A percentile compares a stretch with the other conserved stretches of the same genome.
These are phyloP conservation scores for Caenorhabditis sp. DNA, from an alignment of 2,888 invertebrate genomes.

Conservation along the genomic window DNA sequence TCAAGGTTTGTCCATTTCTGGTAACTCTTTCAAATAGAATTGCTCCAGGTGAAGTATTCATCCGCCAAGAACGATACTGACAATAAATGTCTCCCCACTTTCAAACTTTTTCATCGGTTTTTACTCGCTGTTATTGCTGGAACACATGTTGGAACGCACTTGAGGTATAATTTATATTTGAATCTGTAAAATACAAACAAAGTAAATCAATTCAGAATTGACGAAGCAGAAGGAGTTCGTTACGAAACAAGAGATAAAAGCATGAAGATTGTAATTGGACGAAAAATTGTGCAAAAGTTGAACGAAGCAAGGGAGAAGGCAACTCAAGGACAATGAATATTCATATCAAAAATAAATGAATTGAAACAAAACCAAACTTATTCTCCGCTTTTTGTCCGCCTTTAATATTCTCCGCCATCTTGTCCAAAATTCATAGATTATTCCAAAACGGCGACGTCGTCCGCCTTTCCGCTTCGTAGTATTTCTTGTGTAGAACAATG, in stretches of 20 bases:
- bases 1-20: slow-evolving; percentile 45
- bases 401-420: not conserved
- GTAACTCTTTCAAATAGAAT: not conserved
- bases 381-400: not conserved
- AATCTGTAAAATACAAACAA: not conserved
- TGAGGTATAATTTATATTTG: slow-evolving; percentile 58
- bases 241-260: slow-evolving; percentile 74
- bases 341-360: slow-evolving; percentile 20
- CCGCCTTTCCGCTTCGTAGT: slow-evolving; percentile 46
- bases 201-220: slow-evolving; percentile 64
- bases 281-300: slow-evolving; percentile 69
- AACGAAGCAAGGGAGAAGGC: slow-evolving; percentile 71
- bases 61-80: slow-evolving; percentile 70
- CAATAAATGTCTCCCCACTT: slow-evolving; percentile 64
- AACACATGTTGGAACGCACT: slow-evolving; percentile 69
- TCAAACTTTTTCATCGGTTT: slow-evolving; percentile 74
- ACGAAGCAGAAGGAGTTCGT: slow-evolving; percentile 75
- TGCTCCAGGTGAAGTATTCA: slow-evolving; percentile 67
- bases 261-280: slow-evolving; percentile 70
- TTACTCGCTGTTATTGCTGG: slow-evolving; percentile 73
- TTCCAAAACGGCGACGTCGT: slow-evolving; percentile 53
- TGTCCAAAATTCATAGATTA: slow-evolving; percentile 47
- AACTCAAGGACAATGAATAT: slow-evolving; percentile 44
- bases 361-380: slow-evolving; percentile 1
- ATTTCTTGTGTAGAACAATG: slow-evolving; percentile 58